Evolutionary conservation across 2,888 invertebrate genomes (phyloP).

Genomic region (Amblyjoppa fuscipennis): DNA sequence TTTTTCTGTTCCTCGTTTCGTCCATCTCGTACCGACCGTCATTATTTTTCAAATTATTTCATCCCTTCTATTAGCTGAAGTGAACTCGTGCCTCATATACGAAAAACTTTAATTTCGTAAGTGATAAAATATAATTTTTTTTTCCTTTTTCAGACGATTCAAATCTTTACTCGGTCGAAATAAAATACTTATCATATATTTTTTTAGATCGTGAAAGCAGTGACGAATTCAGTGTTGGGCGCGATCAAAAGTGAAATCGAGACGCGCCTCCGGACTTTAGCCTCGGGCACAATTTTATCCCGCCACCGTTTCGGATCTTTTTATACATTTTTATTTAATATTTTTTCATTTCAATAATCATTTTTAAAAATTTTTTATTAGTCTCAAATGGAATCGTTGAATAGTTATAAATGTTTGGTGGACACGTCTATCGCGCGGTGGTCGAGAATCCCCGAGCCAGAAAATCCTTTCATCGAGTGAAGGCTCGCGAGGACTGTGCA

Average conservation of each 20-base stretch:
- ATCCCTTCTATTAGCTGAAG: too few relatives aligned
- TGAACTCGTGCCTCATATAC: too few relatives aligned
- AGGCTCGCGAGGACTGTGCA: slow-evolving; percentile 29
- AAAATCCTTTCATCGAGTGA: slow-evolving; percentile 49
- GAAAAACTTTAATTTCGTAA: too few relatives aligned
- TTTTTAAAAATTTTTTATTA: not conserved
- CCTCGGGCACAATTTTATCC: not conserved
- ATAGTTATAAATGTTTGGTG: not conserved
- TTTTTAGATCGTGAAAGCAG: too few relatives aligned
- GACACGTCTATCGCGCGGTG: not conserved
- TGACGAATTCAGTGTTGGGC: too few relatives aligned
- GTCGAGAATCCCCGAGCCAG: slow-evolving; percentile 38
- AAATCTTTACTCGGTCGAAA: too few relatives aligned
- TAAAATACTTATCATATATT: too few relatives aligned
- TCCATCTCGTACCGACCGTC: not conserved
- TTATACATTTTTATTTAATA: not conserved
- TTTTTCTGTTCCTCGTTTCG: not conserved
- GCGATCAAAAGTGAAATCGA: too few relatives aligned
- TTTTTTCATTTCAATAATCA: not conserved
- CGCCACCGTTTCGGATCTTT: not conserved
- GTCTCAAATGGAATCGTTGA: not conserved
- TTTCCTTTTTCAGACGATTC: too few relatives aligned
- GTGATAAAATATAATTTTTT: too few relatives aligned
- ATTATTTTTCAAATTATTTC: not conserved
- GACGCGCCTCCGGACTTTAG: too few relatives aligned